These are phyloP conservation scores for Pluvialis apricaria DNA, from an alignment of 2,113 vertebrate genomes.

Conservation along the genomic window DNA sequence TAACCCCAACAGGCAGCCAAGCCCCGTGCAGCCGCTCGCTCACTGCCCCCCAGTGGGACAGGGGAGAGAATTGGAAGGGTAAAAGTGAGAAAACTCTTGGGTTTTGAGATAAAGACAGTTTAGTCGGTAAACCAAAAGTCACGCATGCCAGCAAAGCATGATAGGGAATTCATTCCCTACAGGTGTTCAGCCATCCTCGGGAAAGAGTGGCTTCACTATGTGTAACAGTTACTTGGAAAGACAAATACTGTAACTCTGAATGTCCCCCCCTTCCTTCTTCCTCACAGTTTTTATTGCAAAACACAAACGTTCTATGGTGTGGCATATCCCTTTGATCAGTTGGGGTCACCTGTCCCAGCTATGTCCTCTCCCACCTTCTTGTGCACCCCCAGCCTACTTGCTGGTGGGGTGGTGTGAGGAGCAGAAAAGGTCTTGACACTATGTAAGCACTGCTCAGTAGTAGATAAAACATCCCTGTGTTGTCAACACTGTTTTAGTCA, in stretches of 20 bases:
- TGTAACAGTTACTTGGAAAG: accelerated
- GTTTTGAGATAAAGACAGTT: not conserved
- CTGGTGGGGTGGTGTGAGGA: too few species aligned
- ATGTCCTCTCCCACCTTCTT: not conserved
- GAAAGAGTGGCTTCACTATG: not conserved
- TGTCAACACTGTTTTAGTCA: too few species aligned
- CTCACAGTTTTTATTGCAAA: not conserved
- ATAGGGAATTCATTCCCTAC: not conserved
- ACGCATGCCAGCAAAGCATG: not conserved
- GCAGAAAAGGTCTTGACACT: too few species aligned
- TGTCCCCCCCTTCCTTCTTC: not conserved
- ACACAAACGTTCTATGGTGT: accelerated
- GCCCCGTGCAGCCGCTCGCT: not conserved
- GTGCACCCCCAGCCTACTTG: too few species aligned
- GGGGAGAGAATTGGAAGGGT: not conserved
- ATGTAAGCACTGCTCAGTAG: too few species aligned
- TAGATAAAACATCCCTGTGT: too few species aligned
- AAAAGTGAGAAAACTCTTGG: not conserved
- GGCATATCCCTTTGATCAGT: not conserved
- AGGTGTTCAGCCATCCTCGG: not conserved
- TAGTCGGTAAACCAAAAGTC: not conserved
- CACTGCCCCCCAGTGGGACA: accelerated
- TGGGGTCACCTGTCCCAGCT: not conserved
- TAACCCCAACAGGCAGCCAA: not conserved
- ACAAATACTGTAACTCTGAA: accelerated